Evolutionary conservation across 2,113 vertebrate species (phyloP).

Genomic region (Colinus virginianus): DNA sequence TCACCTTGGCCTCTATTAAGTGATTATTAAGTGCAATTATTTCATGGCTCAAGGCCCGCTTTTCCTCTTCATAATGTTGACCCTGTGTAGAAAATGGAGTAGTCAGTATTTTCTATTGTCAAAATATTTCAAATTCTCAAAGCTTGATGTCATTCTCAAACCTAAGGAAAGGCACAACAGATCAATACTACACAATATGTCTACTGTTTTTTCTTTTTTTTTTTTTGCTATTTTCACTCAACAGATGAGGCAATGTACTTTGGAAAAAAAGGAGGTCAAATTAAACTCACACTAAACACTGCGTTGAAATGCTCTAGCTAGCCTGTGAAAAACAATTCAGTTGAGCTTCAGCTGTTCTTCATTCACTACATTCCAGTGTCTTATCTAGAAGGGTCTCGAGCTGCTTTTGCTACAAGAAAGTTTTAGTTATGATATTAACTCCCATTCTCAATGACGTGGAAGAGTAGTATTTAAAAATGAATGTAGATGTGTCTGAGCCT

Average conservation of each 20-base stretch:
- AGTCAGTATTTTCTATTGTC: slow-evolving; percentile 14
- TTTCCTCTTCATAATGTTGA: slow-evolving; percentile 95
- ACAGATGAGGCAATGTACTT: neutral
- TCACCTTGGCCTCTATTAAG: slow-evolving; percentile 95
- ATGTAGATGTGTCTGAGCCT: neutral
- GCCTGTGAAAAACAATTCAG: neutral
- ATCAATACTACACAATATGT: neutral
- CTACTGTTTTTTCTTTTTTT: neutral
- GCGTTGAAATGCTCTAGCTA: neutral
- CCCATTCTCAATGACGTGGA: neutral
- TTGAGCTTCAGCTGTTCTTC: neutral
- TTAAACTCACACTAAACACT: neutral
- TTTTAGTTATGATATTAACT: neutral
- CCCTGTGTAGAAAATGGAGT: slow-evolving; percentile 78
- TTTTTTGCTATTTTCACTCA: neutral
- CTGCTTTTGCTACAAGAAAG: neutral
- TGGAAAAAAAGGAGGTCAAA: neutral
- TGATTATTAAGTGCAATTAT: slow-evolving; percentile 96
- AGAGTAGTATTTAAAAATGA: neutral
- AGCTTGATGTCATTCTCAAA: neutral
- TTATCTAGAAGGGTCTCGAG: neutral
- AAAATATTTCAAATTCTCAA: neutral
- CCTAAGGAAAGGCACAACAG: neutral
- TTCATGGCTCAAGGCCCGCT: slow-evolving; percentile 92
- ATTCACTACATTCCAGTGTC: neutral